These are phyloP conservation scores for Myripristis jacobus DNA, from an alignment of 2,797 vertebrate species.

Conservation along the genomic window DNA sequence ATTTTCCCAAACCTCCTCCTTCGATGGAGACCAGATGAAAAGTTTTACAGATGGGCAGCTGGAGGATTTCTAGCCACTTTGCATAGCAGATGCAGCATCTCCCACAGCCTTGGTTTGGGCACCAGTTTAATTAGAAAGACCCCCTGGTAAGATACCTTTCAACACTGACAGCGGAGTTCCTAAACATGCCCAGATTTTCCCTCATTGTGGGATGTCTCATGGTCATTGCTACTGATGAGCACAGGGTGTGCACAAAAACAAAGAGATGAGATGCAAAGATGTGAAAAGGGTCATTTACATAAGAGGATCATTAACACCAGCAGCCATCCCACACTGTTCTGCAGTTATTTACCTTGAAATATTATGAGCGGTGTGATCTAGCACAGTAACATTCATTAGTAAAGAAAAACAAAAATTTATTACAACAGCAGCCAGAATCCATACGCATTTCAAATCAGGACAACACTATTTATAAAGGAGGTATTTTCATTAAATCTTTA, in stretches of 20 bases:
- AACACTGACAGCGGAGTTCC: constrained; percentile 71
- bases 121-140: constrained; percentile 85
- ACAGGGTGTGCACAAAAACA: constrained; percentile 51
- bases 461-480: no score
- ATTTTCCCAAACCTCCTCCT: constrained; percentile 76
- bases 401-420: constrained; percentile 25
- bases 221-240: constrained; percentile 72
- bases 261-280: constrained; percentile 62
- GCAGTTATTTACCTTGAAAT: constrained; percentile 60
- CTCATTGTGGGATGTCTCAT: constrained; percentile 67
- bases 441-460: not conserved
- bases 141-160: constrained; percentile 79
- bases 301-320: constrained; percentile 65
- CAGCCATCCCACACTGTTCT: constrained; percentile 59
- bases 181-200: constrained; percentile 70
- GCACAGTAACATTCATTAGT: constrained; percentile 16
- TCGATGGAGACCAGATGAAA: constrained; percentile 77
- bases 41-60: constrained; percentile 79
- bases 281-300: constrained; percentile 69
- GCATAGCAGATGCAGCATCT: constrained; percentile 75
- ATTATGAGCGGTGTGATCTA: constrained; percentile 43
- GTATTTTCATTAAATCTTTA: not conserved
- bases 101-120: constrained; percentile 71
- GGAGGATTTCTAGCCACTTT: constrained; percentile 75
- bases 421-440: constrained; percentile 9